phyloP scores from a whole-genome alignment of 2,888 invertebrate species.

The Panzeria rudis region DNA sequence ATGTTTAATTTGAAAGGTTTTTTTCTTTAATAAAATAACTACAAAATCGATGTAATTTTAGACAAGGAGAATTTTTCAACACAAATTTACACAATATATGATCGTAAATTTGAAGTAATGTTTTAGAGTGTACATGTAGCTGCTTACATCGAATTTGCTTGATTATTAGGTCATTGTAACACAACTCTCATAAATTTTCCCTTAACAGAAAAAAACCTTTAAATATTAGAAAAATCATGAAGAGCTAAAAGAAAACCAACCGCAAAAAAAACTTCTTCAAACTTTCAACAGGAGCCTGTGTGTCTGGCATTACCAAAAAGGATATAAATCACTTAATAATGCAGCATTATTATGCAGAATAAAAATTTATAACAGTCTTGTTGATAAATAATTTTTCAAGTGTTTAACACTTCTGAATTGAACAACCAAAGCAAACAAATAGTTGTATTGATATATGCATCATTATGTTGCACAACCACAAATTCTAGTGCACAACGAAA shows the following conservation, averaged over 20 bases:
- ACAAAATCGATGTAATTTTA: too few relatives aligned
- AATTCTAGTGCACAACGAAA: not conserved
- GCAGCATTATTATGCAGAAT: constrained; percentile 55
- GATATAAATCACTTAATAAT: constrained; percentile 71
- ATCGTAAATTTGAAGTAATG: too few relatives aligned
- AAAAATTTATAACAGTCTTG: constrained; percentile 55
- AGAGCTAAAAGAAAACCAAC: not conserved
- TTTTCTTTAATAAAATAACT: too few relatives aligned
- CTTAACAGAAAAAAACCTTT: not conserved
- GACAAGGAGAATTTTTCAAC: too few relatives aligned
- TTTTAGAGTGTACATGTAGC: too few relatives aligned
- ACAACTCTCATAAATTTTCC: not conserved
- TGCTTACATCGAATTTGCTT: too few relatives aligned
- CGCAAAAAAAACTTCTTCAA: constrained; percentile 68
- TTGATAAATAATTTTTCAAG: constrained; percentile 65
- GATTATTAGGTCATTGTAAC: too few relatives aligned
- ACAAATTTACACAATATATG: too few relatives aligned
- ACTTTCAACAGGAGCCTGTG: constrained; percentile 75
- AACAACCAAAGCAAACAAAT: constrained; percentile 18
- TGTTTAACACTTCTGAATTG: constrained; percentile 49
- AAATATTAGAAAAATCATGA: not conserved
- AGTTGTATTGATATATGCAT: constrained; percentile 1
- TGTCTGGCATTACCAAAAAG: constrained; percentile 73
- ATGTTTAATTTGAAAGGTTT: too few relatives aligned
- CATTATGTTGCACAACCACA: constrained; percentile 56